phyloP scores from a whole-genome alignment of 1,140 invertebrate species.

The Thaumetopoea pityocampa region DNA sequence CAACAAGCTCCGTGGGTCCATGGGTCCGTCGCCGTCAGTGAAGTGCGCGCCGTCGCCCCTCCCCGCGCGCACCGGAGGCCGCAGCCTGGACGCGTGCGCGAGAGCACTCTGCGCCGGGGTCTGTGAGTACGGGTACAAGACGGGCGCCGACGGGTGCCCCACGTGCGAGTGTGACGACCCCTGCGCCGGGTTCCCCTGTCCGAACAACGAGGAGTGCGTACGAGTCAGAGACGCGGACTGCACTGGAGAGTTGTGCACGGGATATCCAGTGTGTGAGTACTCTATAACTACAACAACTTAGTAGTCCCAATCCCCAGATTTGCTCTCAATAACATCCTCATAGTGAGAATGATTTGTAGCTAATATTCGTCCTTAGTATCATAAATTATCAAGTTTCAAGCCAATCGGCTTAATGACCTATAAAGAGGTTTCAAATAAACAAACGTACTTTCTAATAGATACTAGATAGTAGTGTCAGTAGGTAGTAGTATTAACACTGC shows the following conservation, averaged over 20 bases:
- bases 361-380: no score
- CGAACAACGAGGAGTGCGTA: conserved; percentile 83
- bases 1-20: conserved; percentile 84
- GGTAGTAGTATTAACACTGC: no score
- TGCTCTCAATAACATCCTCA: no score
- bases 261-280: conserved; percentile 84
- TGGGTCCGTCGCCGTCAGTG: conserved; percentile 84
- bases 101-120: conserved; percentile 84
- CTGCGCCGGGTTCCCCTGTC: conserved; percentile 86
- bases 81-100: conserved; percentile 64
- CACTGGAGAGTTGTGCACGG: conserved; percentile 81
- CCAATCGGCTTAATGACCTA: no score
- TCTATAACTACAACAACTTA: no score
- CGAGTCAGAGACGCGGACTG: conserved; percentile 83
- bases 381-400: no score
- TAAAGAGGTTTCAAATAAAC: no score
- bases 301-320: no score
- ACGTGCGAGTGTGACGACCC: conserved; percentile 91
- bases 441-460: no score
- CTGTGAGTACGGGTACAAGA: conserved; percentile 90
- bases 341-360: no score
- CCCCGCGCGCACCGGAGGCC: conserved; percentile 53
- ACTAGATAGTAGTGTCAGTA: no score
- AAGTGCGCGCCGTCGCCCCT: conserved; percentile 74
- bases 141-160: conserved; percentile 85